Evolutionary conservation across 2,797 vertebrate genomes (phyloP), one percentile per base, ranked within the genome.

Genomic region (Poeciliopsis paucimaculata): DNA sequence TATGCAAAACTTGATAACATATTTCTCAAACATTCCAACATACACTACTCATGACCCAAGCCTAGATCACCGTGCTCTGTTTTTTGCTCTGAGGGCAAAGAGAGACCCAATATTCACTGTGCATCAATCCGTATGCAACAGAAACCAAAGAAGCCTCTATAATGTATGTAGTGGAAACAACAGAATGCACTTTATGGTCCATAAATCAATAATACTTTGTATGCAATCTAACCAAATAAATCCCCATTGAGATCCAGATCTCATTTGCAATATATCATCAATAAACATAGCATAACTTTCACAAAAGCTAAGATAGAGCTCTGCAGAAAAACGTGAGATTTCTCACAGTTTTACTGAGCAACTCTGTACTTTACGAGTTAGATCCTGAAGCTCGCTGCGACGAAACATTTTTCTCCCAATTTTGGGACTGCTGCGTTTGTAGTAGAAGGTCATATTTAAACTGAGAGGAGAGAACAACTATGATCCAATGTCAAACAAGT

Each of bases 391-490:
- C 12, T 70, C 20, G 5, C 11, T 26, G 39, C 9, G 1, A 43
- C 1, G 2, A 70, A 70, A 43, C 66, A 20, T n/a, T 71, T 28
- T 43, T n/a, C 4, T 28, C 26, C 43, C 39, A 71, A 43, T 15
- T 71, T 43, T 71, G 12, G 39, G 41, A 71, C 20, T 2, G 13
- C 11, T 70, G 66, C 26, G 39, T 43, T 68, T 68, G 20, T 41
- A 70, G 66, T 5, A 23, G 36, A 70, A 71, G 68, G 68, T 45
- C 41, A n/a, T 71, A 45, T 45, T 45, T 71, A 71, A 45, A 45
- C 11, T n/a, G 68, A n/a, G 41, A 71, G 66, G 39, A 6, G 39
- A n/a, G 23, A 26, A 45, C 39, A 7, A 45, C 68, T 71, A 12
- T 45, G 26, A 71, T 45, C 41, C 13, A 6, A 45, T 71, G 39